Base-by-base conservation (phyloP, 2,797 vertebrate species). In the Aratinga solstitialis region DNA sequence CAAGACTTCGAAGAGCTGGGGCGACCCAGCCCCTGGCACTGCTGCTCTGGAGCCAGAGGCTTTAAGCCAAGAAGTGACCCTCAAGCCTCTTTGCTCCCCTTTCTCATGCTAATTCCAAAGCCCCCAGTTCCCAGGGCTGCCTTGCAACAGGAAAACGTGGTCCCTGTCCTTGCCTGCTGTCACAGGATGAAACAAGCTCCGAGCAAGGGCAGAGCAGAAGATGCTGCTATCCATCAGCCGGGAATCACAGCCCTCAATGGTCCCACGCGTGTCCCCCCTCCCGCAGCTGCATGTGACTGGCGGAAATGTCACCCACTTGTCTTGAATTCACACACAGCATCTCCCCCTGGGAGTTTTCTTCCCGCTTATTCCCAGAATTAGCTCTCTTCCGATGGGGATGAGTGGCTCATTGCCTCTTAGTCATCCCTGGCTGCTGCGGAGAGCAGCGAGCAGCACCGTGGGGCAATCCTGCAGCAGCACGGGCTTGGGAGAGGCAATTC, bases 301-400 rank as follows among this genome's bases (percentile, higher is more conserved):
- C 38, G 24, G 92, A 84, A 90, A 84, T 76, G 93, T 89, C 81
- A 82, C 88, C 71, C 68, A 59, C 75, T 71, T 51, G 54, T 32
- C 61, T 89, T 68, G 54, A 82, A 84, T 77, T 89, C 75, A 83
- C 76, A 79, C 62, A 74, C 48, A 79, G n/a, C 8, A 0, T 47
- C 45, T 47, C 11, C 45, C 71, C 77, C 65, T 8, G 65, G 56
- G 32, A 72, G 45, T 23, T 36, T 83, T 78, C 23, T n/a, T 27
- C 4, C 6, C 12, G 58, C 50, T 89, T 89, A 61, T 68, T 80
- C 77, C 54, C 48, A 71, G 73, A 62, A 75, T 90, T 62, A 62
- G 53, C 78, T 82, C 66, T 63, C 56, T 84, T 43, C 66, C 12
- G 59, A 85, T 59, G 34, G 58, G 34, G 34, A 59, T 59, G 86